A percentile compares a stretch with the other conserved stretches of the same genome.
phyloP scores from a whole-genome alignment of 2,113 vertebrate genomes.

The Limnothrissa miodon region DNA sequence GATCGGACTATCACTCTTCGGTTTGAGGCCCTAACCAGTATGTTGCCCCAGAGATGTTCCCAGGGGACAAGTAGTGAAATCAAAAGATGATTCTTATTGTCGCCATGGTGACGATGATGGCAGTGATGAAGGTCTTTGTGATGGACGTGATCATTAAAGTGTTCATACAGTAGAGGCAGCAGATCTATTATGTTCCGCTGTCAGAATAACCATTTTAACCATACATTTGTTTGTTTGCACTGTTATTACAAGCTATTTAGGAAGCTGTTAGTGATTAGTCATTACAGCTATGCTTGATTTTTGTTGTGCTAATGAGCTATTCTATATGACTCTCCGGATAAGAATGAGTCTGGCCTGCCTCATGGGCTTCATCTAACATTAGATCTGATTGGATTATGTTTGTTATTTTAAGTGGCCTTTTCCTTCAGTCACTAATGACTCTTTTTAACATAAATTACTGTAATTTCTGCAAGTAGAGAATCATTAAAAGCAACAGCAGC shows the following conservation, averaged over 20 bases:
- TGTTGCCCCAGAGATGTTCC: not conserved
- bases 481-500: slow-evolving; percentile 25
- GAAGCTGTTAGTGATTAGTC: not conserved
- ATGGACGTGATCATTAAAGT: not conserved
- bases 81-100: not conserved
- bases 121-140: not conserved
- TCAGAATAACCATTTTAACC: not conserved
- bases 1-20: too few species aligned
- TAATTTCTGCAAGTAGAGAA: slow-evolving; percentile 6
- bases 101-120: not conserved
- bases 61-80: not conserved
- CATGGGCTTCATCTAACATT: not conserved
- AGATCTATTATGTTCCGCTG: not conserved
- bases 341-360: not conserved
- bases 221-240: not conserved
- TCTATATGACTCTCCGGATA: not conserved
- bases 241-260: not conserved
- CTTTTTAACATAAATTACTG: slow-evolving; percentile 6
- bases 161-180: not conserved
- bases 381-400: slow-evolving; percentile 9
- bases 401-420: slow-evolving; percentile 12
- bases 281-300: not conserved
- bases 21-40: too few species aligned
- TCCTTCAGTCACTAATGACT: slow-evolving; percentile 2
- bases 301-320: not conserved